Base-by-base conservation (phyloP, 2,888 invertebrate species). In the Drosophila greeni region DNA sequence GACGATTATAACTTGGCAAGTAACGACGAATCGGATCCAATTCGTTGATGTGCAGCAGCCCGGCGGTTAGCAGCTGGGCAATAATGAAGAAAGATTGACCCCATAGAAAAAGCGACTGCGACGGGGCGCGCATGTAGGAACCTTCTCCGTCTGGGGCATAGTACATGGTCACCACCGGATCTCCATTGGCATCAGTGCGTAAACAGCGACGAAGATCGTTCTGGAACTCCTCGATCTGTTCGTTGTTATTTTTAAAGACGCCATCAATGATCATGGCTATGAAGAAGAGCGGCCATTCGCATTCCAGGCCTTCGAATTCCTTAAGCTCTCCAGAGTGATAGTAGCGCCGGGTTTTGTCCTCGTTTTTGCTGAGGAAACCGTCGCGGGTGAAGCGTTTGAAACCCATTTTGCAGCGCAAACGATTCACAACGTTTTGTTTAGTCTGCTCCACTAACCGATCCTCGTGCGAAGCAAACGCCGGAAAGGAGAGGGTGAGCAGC, bases 381-480 rank as follows among this genome's bases (percentile, higher is more conserved):
- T 99, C 99, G 36, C 99, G 92, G 33, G 95, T 94, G 87, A 97
- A 99, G 59, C 99, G 91, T 87, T 97, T 97, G 78, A 99, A 96
- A 0, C 99, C 99, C 88, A 95, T 95, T 82, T 92, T 93, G 20
- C 99, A 97, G 87, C 94, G 94, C 55, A 99, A 90, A 73, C 95
- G 93, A 29, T 92, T 91, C 1, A 95, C 89, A 26, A 97, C 92
- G 87, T 97, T 98, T 11, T 92, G 91, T 87, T 98, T 96, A 0
- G 98, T 97, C 84, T 94, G 91, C 64, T 93, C 92, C 64, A 96
- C 95, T n/a, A 98, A 89, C 23, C 93, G 90, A 75, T 97, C 95
- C 87, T 99, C 98, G 82, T 99, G 99, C 1, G 98, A 97, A 1
- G 97, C 97, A 90, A 99, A 99, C 0, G 97, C 97, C 20, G 99